phyloP scores from a whole-genome alignment of 2,888 invertebrate genomes.

The Dendrolimus pini region DNA sequence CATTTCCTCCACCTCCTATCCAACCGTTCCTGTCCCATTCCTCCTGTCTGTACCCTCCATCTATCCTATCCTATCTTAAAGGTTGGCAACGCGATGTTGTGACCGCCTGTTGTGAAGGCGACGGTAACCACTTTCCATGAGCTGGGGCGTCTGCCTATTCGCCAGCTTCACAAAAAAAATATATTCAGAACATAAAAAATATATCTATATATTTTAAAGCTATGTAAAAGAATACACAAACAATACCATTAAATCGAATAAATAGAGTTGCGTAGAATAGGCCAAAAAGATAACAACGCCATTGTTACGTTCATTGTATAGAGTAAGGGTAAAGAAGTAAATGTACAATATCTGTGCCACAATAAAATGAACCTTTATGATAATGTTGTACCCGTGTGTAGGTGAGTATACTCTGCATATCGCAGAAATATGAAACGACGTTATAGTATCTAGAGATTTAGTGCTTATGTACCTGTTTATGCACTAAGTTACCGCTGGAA shows the following conservation, averaged over 20 bases:
- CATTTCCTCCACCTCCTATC: no score
- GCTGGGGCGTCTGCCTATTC: no score
- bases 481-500: slow-evolving; percentile 8
- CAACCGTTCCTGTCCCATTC: no score
- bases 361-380: slow-evolving; percentile 51
- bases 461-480: slow-evolving; percentile 2
- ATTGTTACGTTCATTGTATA: slow-evolving; percentile 31
- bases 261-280: slow-evolving; percentile 10
- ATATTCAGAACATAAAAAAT: no score
- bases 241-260: slow-evolving; percentile 9
- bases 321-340: slow-evolving; percentile 33
- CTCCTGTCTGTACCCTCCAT: no score
- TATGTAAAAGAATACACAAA: not conserved
- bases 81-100: no score
- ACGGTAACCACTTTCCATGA: no score
- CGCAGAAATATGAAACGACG: slow-evolving; percentile 29
- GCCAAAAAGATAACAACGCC: slow-evolving; percentile 29
- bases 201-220: no score
- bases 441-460: not conserved
- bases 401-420: slow-evolving; percentile 31
- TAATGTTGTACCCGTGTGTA: slow-evolving; percentile 32
- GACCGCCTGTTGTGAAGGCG: no score
- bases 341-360: slow-evolving; percentile 39
- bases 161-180: no score
- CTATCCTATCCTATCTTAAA: no score